A percentile compares a stretch with the other conserved stretches of the same genome.
These are phyloP conservation scores for Drosophila dives DNA, from an alignment of 2,888 invertebrate genomes.

Conservation along the genomic window DNA sequence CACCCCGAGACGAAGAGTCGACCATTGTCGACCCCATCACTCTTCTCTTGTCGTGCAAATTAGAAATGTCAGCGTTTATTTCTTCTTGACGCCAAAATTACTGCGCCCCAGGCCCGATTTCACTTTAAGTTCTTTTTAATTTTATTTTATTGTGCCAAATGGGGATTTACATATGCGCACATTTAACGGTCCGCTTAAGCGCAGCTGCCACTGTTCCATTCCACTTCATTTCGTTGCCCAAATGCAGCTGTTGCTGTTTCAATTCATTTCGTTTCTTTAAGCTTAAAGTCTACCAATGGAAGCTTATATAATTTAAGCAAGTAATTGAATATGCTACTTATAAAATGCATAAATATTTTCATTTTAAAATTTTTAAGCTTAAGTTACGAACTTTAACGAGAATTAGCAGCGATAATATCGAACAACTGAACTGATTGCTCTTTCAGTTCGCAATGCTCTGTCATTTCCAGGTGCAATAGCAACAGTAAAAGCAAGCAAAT, in stretches of 20 bases:
- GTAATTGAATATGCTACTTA: no score
- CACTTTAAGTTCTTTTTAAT: conserved; percentile 6
- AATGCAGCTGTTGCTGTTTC: conserved; percentile 4
- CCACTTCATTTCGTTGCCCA: conserved; percentile 16
- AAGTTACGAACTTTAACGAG: background rate
- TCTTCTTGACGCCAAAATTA: conserved; percentile 72
- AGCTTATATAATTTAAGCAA: no score
- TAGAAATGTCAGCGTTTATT: conserved; percentile 75
- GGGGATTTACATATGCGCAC: conserved; percentile 71
- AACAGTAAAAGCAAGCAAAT: background rate
- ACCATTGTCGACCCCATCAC: conserved; percentile 9
- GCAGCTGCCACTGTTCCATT: conserved; percentile 51
- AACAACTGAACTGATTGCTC: background rate
- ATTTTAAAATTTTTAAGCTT: no score
- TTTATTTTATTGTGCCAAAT: conserved; percentile 27
- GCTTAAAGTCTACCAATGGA: background rate
- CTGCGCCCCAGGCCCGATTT: conserved; percentile 62
- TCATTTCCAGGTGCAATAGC: background rate
- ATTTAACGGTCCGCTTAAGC: conserved; percentile 56
- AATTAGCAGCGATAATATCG: background rate
- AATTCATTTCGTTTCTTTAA: background rate
- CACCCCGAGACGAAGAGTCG: conserved; percentile 43
- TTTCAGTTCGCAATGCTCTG: background rate
- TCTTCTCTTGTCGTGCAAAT: conserved; percentile 52
- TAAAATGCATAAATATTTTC: no score